Conservation (phyloP, 2,113 vertebrate species). For the Pterocles burchelli region DNA sequence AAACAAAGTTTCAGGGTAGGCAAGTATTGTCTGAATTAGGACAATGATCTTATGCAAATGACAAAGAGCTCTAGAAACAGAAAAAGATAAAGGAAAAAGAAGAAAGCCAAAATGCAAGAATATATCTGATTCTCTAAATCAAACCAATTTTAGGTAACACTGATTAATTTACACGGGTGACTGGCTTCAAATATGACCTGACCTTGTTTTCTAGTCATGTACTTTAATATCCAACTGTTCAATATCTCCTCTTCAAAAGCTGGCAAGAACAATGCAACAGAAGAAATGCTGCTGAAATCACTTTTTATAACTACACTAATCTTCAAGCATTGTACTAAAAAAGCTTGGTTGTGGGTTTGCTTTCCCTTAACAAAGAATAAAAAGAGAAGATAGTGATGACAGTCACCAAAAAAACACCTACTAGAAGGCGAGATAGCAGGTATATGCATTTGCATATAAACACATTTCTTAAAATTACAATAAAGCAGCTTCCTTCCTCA, state of each 20-base stretch:
- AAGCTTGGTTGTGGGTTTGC: constrained; percentile 43
- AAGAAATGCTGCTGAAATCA: constrained; percentile 29
- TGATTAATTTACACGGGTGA: not conserved
- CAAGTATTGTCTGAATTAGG: not conserved
- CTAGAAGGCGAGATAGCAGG: constrained; percentile 7
- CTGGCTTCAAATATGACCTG: not conserved
- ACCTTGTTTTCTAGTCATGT: not conserved
- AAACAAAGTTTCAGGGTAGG: not conserved
- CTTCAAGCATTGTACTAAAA: constrained; percentile 34
- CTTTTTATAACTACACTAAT: constrained; percentile 27
- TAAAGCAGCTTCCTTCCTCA: not conserved
- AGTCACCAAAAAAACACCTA: constrained; percentile 30
- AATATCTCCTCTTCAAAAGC: not conserved
- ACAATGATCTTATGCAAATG: not conserved
- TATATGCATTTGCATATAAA: constrained; percentile 3
- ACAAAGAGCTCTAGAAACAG: not conserved
- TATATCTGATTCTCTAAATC: not conserved
- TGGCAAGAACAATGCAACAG: constrained; percentile 30
- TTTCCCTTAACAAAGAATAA: constrained; percentile 33
- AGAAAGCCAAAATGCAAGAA: not conserved
- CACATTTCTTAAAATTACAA: not conserved
- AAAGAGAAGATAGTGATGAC: constrained; percentile 44
- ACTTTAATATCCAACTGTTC: constrained; percentile 8
- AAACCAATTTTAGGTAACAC: not conserved
- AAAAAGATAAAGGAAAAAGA: not conserved